Percentiles rank a stretch among this genome's conserved stretches.
Conservation (phyloP, 1,140 invertebrate genomes). For the Philopotamus ludificatus region DNA sequence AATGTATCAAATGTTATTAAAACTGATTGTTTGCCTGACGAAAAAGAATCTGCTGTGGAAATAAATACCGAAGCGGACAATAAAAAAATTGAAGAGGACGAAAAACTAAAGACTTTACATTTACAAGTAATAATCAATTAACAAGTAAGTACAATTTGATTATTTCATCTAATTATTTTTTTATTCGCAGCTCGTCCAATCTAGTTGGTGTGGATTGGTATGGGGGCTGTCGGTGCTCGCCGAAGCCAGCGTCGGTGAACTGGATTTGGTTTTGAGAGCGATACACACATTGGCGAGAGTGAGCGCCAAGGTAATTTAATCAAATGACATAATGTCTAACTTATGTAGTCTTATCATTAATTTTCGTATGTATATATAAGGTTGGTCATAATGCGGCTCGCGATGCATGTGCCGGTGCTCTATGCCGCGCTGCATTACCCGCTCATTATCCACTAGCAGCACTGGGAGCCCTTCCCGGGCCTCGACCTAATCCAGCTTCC, state of each 20-base stretch:
- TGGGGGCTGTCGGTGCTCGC: slow-evolving; percentile 88
- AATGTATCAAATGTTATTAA: slow-evolving; percentile 27
- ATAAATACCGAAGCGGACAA: slow-evolving; percentile 17
- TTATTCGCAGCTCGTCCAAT: slow-evolving; percentile 77
- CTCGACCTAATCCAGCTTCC: slow-evolving; percentile 60
- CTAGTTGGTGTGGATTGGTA: slow-evolving; percentile 92
- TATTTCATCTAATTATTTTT: not conserved
- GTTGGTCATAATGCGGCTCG: slow-evolving; percentile 56
- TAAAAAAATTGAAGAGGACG: slow-evolving; percentile 33
- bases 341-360: no score
- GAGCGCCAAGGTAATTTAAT: slow-evolving; percentile 49
- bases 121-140: slow-evolving; percentile 26
- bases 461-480: slow-evolving; percentile 63
- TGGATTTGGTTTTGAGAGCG: slow-evolving; percentile 85
- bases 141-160: not conserved
- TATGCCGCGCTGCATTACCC: slow-evolving; percentile 93
- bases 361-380: slow-evolving; percentile 39
- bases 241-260: slow-evolving; percentile 94
- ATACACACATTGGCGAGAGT: slow-evolving; percentile 79
- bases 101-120: slow-evolving; percentile 32
- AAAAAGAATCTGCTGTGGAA: slow-evolving; percentile 11
- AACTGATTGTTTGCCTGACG: slow-evolving; percentile 10
- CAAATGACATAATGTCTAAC: not conserved
- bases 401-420: slow-evolving; percentile 90
- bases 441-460: slow-evolving; percentile 92